Conservation (phyloP, 2,888 invertebrate genomes). For the Orthosia gracilis region DNA sequence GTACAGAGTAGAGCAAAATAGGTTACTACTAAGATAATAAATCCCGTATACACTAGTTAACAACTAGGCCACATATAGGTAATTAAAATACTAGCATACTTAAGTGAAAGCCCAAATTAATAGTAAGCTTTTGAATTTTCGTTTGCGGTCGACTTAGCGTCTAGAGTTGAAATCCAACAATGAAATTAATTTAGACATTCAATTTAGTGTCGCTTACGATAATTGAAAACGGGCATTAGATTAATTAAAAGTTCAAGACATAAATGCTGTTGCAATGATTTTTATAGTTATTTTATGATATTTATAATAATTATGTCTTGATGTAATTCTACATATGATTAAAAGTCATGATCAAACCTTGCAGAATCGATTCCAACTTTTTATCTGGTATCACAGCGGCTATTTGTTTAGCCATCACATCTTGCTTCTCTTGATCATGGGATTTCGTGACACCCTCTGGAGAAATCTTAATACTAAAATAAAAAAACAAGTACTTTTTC, state of each 20-base stretch:
- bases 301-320: background rate
- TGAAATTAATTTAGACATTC: too few species aligned
- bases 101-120: too few species aligned
- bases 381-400: conserved; percentile 75
- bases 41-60: too few species aligned
- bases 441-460: conserved; percentile 72
- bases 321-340: background rate
- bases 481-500: background rate
- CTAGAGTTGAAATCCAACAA: too few species aligned
- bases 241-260: too few species aligned
- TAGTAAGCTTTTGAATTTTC: too few species aligned
- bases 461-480: conserved; percentile 72
- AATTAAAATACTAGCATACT: too few species aligned
- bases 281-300: background rate
- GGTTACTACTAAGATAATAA: too few species aligned
- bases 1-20: conserved; percentile 4
- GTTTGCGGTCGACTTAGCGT: too few species aligned
- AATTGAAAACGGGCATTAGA: too few species aligned
- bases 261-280: background rate
- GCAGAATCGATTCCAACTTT: conserved; percentile 72
- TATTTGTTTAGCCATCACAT: conserved; percentile 70
- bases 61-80: too few species aligned
- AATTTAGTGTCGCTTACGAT: too few species aligned
- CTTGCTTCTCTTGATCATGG: conserved; percentile 68
- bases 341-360: conserved; percentile 67